Evolutionary conservation across 2,113 vertebrate species (phyloP).

Genomic region (Paracyprichromis sp.): DNA sequence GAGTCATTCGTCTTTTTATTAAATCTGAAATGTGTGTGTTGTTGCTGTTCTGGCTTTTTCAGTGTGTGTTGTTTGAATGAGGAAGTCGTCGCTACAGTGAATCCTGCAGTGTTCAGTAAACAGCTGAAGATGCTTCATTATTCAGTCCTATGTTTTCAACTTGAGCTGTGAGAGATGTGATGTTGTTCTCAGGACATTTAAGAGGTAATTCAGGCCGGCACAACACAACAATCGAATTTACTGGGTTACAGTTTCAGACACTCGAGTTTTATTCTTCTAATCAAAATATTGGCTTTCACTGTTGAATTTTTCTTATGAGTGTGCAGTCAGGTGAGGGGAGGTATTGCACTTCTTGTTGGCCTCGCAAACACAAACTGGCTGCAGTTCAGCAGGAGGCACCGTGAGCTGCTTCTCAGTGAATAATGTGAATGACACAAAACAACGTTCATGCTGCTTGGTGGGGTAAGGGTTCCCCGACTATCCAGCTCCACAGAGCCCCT

Average conservation of each 20-base stretch:
- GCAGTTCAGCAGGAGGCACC: not conserved
- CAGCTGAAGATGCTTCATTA: not conserved
- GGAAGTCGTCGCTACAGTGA: not conserved
- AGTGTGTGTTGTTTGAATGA: not conserved
- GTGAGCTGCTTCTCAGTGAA: not conserved
- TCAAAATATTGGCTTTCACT: not conserved
- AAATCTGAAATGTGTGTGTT: not conserved
- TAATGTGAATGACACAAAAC: rapidly evolving
- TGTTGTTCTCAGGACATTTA: not conserved
- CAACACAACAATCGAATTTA: not conserved
- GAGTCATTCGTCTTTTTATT: not conserved
- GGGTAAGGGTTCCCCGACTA: not conserved
- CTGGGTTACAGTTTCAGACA: not conserved
- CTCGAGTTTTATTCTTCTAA: not conserved
- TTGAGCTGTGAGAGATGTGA: not conserved
- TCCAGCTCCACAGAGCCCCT: not conserved
- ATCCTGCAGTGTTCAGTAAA: not conserved
- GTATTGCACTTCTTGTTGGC: not conserved
- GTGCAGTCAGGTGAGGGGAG: not conserved
- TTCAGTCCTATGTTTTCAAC: rapidly evolving
- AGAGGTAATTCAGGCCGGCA: not conserved
- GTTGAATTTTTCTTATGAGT: not conserved
- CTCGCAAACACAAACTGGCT: not conserved
- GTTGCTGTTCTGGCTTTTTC: not conserved
- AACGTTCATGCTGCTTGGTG: not conserved